Evolutionary conservation across 2,888 invertebrate species (phyloP), one percentile per base, ranked within the genome.

Genomic region (Muscina levida): DNA sequence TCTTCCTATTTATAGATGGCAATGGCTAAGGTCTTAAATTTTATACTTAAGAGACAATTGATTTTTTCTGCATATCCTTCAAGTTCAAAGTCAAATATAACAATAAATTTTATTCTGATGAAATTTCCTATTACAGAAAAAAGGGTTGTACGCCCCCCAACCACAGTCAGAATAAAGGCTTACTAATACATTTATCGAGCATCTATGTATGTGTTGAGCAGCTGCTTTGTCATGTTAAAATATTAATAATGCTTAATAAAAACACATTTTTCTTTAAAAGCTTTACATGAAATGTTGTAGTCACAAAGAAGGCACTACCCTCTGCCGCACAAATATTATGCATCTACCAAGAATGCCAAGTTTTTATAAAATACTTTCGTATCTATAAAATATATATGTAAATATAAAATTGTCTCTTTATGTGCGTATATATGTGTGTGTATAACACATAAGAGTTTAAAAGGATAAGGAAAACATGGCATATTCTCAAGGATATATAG

Each of bases 181-280:
- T n/a, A n/a, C n/a, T 48, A n/a, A 15, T 48, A n/a, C 17, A 48
- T 17, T 51, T 51, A 31, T 4, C 26, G 13, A 24, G 5, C 22
- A 56, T 24, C 4, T 22, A 53, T 22, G 56, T 26, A 56, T 13
- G 11, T 11, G 3, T 3, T 31, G 31, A 8, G 31, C 8, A 39
- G 13, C 17, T 2, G 22, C 39, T 39, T 39, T 62, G 62, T 5
- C 13, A 62, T 42, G 42, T 62, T 62, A 62, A 42, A 42, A 62
- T 42, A 62, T 62, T 62, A 62, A 62, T 42, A 62, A 62, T 42
- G 22, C 22, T 17, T 42, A 39, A 62, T 62, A 42, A 8, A 62
- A 59, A 62, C 19, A 42, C 22, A 62, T 62, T 42, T 3, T 42
- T 22, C 22, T 19, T 42, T 62, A 48, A 59, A 42, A 42, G 37